phyloP scores from a whole-genome alignment of 2,888 invertebrate species.

The Cecidostiba fungosa region DNA sequence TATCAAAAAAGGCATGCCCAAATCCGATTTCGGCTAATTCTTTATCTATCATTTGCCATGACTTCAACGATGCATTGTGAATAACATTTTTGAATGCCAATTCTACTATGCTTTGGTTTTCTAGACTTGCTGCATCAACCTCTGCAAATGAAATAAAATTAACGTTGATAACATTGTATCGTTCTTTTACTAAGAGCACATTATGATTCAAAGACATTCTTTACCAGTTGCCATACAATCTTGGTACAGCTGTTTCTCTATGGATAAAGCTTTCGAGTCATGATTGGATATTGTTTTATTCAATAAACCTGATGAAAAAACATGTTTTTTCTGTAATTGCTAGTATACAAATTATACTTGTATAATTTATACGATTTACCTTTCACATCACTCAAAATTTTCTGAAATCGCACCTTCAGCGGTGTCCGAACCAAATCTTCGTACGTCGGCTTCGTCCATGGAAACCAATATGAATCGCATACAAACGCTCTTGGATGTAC shows the following conservation, averaged over 20 bases:
- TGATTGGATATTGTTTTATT: background rate
- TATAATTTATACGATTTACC: background rate
- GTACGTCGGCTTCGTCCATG: background rate
- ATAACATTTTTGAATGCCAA: constrained; percentile 9
- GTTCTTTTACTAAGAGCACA: background rate
- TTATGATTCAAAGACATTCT: background rate
- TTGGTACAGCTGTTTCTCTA: constrained; percentile 31
- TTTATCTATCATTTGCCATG: constrained; percentile 14
- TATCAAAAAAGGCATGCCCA: background rate
- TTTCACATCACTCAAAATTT: background rate
- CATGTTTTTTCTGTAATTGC: background rate
- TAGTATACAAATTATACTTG: background rate
- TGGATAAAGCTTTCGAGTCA: background rate
- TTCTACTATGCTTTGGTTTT: background rate
- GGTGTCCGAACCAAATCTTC: background rate
- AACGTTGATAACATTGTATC: background rate
- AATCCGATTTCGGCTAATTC: background rate
- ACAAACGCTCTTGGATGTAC: too few species aligned
- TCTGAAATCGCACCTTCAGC: background rate
- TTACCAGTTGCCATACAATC: background rate
- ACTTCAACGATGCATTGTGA: background rate
- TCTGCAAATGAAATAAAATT: background rate
- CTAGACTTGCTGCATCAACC: background rate
- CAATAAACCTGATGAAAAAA: constrained; percentile 23
- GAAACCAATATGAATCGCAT: background rate